Base-by-base conservation (phyloP, 2,888 invertebrate genomes). In the Trissonchulus sp. region DNA sequence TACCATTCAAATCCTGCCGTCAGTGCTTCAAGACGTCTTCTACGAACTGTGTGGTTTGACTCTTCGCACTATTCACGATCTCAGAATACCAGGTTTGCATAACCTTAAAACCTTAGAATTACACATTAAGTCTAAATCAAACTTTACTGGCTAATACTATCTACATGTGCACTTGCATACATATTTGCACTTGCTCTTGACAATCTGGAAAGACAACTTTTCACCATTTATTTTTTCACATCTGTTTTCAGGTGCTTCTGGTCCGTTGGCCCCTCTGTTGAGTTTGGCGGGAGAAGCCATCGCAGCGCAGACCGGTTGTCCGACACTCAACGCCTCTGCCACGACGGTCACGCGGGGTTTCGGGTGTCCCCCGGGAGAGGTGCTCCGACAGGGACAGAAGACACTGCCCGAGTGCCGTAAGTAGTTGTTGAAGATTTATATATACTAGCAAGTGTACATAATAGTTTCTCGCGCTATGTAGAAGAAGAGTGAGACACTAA, bases 31-130 rank as follows among this genome's bases (percentile, higher is more conserved):
- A 86, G 92, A 93, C 0, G 93, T 94, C 82, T 87, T 97, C 0
- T 97, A 96, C 84, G 95, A 96, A 79, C 90, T 96, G 0, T 97
- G 96, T 83, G 96, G 96, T 23, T 93, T 94, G 0, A 96, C 95
- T 0, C 85, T 97, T 77, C 93, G 92, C 81, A 89, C 96, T 0
- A 94, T 96, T 82, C 96, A 96, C 83, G 96, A 96, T 85, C 86
- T 97, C 65, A 92, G 93, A 63, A 94, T 95, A 15, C 94, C 95
- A 0, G 92, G 93, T 79, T 18, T 65, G 15, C 8, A 8, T 60
- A 18, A 60, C n/a, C n/a, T n/a, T n/a, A n/a, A n/a, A n/a, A n/a
- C n/a, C n/a, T n/a, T n/a, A n/a, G n/a, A n/a, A n/a, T n/a, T n/a
- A n/a, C n/a, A n/a, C n/a, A n/a, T n/a, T n/a, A n/a, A n/a, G n/a